Evolutionary conservation across 2,113 vertebrate genomes (phyloP), one percentile per base, ranked within the genome.

Genomic region (Dunckerocampus dactyliophorus): DNA sequence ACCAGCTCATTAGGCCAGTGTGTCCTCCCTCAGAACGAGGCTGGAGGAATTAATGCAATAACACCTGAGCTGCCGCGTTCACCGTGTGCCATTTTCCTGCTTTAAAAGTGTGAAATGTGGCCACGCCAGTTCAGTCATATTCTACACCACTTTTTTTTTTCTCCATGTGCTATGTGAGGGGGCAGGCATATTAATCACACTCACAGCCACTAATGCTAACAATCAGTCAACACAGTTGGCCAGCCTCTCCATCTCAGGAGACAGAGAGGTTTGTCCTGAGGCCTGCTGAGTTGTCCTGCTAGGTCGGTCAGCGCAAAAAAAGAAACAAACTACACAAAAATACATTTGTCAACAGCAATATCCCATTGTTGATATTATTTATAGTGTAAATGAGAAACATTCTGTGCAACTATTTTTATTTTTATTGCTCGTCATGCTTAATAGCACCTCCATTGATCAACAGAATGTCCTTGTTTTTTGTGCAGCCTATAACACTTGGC

Each of bases 161-260:
- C 92, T 80, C 82, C 84, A 85, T 80, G 88, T 90, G 89, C 90
- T 89, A 91, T 88, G 85, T 88, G 87, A 89, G 89, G 79, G 89
- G 82, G 54, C 84, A 88, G 85, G 85, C 86, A 69, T 92, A 95
- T 96, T 95, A 95, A 95, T 98, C 94, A 95, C 90, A 92, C 89
- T 95, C 94, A 95, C 85, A 82, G 89, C 81, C 88, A 87, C 89
- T 92, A 94, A 96, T 92, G 63, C 88, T 93, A 93, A 94, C 93
- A 91, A 94, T 96, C 93, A 57, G 87, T 96, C 95, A 94, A 91
- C 75, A 76, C 79, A 69, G 88, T 88, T 85, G 75, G 82, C 65
- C 64, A 72, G 89, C 90, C 83, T 88, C 89, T 91, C 92, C 92
- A 92, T 94, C 91, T 90, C 87, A 67, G 34, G 70, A 87, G 92